Conservation (phyloP, 2,113 vertebrate genomes). For the Onychostruthus taczanowskii region DNA sequence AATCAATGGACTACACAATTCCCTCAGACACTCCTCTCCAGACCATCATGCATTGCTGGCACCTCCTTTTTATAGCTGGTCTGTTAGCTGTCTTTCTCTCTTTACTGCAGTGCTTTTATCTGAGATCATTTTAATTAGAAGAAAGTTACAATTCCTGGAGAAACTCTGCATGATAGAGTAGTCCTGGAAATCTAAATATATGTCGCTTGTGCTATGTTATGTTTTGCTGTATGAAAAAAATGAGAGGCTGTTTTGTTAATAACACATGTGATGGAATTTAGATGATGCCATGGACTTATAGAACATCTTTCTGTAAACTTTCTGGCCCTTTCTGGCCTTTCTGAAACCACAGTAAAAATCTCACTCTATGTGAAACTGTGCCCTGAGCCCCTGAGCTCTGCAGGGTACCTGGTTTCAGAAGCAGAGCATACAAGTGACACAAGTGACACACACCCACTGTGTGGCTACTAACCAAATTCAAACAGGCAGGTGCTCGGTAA, state of each 20-base stretch:
- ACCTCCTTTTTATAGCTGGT: background rate
- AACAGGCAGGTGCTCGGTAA: background rate
- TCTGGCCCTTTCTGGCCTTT: background rate
- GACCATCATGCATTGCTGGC: background rate
- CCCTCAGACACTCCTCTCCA: background rate
- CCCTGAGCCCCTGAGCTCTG: background rate
- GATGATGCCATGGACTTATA: background rate
- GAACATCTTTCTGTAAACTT: background rate
- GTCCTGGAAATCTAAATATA: background rate
- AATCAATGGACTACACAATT: background rate
- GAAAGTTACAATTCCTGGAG: background rate
- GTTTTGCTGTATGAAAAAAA: background rate
- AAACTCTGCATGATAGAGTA: background rate
- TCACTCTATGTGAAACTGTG: background rate
- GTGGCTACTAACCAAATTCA: background rate
- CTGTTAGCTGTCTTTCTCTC: background rate
- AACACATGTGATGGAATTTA: background rate
- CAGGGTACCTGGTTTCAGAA: background rate
- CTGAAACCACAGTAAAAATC: background rate
- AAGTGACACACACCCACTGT: background rate
- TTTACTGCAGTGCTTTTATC: background rate
- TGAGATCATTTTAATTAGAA: background rate
- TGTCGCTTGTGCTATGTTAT: background rate
- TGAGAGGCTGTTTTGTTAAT: background rate
- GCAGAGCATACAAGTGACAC: background rate